Conservation (phyloP, 1,140 invertebrate species). For the Dreissena polymorpha region DNA sequence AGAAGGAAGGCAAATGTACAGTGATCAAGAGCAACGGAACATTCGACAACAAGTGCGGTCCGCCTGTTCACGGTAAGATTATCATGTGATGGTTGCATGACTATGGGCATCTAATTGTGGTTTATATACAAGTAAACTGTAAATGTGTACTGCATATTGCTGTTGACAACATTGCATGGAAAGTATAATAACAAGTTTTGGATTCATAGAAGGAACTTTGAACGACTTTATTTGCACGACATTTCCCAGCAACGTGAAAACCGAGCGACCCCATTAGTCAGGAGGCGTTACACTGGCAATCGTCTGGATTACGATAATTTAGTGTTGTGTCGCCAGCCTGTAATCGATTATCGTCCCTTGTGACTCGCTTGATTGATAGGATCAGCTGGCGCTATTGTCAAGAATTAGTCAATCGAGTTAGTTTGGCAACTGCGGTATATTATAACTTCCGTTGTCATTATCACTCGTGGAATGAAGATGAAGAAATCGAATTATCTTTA, state of each 20-base stretch:
- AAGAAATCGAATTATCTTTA: too few relatives aligned
- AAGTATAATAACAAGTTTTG: too few relatives aligned
- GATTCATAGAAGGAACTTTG: too few relatives aligned
- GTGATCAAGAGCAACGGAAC: conserved; percentile 65
- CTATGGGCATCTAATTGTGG: background rate
- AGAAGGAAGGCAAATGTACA: conserved; percentile 65
- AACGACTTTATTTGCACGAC: too few relatives aligned
- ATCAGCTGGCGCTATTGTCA: conserved; percentile 22
- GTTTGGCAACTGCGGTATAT: conserved; percentile 31
- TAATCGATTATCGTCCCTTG: conserved; percentile 18
- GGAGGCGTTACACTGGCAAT: too few relatives aligned
- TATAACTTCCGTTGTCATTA: background rate
- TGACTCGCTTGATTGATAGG: conserved; percentile 31
- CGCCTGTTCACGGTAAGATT: conserved; percentile 59
- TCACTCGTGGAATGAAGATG: too few relatives aligned
- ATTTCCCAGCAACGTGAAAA: too few relatives aligned
- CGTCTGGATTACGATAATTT: too few relatives aligned
- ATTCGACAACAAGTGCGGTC: conserved; percentile 69
- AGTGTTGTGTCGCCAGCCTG: conserved; percentile 7
- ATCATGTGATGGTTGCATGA: background rate
- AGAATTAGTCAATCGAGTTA: conserved; percentile 17
- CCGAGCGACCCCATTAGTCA: too few relatives aligned
- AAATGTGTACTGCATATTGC: background rate
- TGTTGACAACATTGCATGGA: too few relatives aligned
- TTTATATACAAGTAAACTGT: background rate